Evolutionary conservation across 1,140 invertebrate species (phyloP).

Genomic region (Cotesia vestalis): DNA sequence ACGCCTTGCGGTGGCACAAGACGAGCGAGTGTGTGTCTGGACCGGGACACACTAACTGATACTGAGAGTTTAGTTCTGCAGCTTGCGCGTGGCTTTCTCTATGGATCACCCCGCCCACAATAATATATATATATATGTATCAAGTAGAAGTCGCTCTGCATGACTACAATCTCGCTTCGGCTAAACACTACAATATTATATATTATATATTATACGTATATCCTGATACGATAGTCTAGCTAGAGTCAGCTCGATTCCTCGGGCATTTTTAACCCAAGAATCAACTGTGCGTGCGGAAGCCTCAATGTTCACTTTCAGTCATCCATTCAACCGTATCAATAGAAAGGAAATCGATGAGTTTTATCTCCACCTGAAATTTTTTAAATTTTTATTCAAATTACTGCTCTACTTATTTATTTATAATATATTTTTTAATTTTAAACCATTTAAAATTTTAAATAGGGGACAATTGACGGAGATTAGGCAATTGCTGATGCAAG

Average conservation of each 20-base stretch:
- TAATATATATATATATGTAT: constrained; percentile 5
- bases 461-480: too few relatives aligned
- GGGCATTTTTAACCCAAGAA: constrained; percentile 2
- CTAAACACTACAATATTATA: too few relatives aligned
- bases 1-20: constrained; percentile 50
- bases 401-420: too few relatives aligned
- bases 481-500: too few relatives aligned
- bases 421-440: too few relatives aligned
- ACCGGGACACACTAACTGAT: neutral
- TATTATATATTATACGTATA: too few relatives aligned
- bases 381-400: too few relatives aligned
- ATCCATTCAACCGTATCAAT: constrained; percentile 9
- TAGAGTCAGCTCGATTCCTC: neutral
- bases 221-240: neutral
- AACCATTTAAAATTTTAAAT: too few relatives aligned
- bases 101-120: constrained; percentile 58
- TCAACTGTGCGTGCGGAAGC: constrained; percentile 9
- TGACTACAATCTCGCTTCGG: constrained; percentile 10
- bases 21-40: constrained; percentile 36
- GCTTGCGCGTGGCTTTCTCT: constrained; percentile 54
- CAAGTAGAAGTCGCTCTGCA: constrained; percentile 15
- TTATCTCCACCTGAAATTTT: too few relatives aligned
- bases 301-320: constrained; percentile 20
- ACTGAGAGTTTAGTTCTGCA: constrained; percentile 33
- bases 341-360: constrained; percentile 14